A percentile compares a stretch with the other conserved stretches of the same genome.
Conservation (phyloP, 2,888 invertebrate species). For the Ennomos erosarius region DNA sequence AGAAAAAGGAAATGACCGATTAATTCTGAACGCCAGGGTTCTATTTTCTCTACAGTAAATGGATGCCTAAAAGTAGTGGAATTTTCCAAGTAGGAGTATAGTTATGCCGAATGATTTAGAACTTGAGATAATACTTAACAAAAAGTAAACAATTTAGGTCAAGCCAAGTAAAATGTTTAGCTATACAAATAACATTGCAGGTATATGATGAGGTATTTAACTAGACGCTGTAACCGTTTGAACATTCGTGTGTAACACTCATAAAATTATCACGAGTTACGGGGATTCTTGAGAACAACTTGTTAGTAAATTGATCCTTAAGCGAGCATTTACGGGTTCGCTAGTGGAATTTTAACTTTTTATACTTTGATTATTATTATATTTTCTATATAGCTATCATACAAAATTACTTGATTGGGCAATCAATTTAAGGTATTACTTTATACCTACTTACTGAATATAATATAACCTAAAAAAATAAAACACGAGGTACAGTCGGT, state of each 20-base stretch:
- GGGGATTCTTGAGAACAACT: conserved; percentile 70
- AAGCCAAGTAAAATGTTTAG: conserved; percentile 46
- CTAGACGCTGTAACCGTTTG: conserved; percentile 56
- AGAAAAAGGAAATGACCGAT: conserved; percentile 38
- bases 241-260: conserved; percentile 75
- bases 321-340: conserved; percentile 36
- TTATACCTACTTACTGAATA: too few species aligned
- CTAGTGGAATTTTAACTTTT: conserved; percentile 34
- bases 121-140: conserved; percentile 43
- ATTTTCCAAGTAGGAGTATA: conserved; percentile 39
- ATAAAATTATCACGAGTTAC: conserved; percentile 77
- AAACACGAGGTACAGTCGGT: too few species aligned
- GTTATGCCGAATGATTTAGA: conserved; percentile 44
- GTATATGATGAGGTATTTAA: conserved; percentile 42
- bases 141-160: conserved; percentile 56
- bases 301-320: conserved; percentile 71
- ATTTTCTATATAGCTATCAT: too few species aligned
- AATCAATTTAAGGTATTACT: not conserved
- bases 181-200: conserved; percentile 34
- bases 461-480: too few species aligned
- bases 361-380: not conserved
- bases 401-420: not conserved
- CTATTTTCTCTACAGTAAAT: conserved; percentile 28
- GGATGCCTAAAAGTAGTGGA: conserved; percentile 37
- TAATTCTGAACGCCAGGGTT: conserved; percentile 34